phyloP scores from a whole-genome alignment of 2,797 vertebrate genomes.

The Echeneis naucrates region DNA sequence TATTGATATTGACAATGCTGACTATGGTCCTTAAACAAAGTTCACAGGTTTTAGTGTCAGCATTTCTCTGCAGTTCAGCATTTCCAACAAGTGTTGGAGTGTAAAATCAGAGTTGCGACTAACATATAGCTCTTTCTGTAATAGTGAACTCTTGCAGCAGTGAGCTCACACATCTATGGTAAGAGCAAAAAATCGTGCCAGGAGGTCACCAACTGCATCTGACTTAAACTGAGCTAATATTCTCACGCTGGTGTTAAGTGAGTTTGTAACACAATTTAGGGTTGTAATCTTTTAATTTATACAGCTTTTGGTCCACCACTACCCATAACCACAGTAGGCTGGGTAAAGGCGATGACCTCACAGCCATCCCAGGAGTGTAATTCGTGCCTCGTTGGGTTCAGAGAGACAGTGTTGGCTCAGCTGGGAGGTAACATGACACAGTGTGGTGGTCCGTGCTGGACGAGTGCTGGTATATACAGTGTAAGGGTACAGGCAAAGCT shows the following conservation, averaged over 20 bases:
- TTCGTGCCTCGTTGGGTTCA: constrained; percentile 53
- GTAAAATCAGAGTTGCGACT: neutral
- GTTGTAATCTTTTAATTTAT: neutral
- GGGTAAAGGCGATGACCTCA: constrained; percentile 34
- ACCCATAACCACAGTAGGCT: constrained; percentile 2
- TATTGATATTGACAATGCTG: neutral
- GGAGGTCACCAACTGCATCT: neutral
- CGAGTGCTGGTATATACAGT: constrained; percentile 32
- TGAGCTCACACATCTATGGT: neutral
- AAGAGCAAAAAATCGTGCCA: neutral
- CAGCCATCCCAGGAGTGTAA: constrained; percentile 49
- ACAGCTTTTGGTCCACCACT: neutral
- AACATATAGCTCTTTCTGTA: neutral
- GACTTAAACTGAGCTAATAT: neutral
- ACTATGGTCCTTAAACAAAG: neutral
- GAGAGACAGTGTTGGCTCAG: constrained; percentile 61
- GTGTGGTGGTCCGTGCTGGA: constrained; percentile 45
- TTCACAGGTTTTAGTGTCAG: neutral
- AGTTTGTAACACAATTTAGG: neutral
- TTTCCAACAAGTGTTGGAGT: neutral
- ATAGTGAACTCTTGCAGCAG: neutral
- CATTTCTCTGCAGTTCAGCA: neutral
- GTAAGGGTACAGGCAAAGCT: constrained; percentile 43
- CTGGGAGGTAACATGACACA: constrained; percentile 67
- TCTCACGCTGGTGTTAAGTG: neutral